Percentiles rank a stretch among this genome's conserved stretches.
phyloP scores from a whole-genome alignment of 2,888 invertebrate genomes.

The Erynnis tages region DNA sequence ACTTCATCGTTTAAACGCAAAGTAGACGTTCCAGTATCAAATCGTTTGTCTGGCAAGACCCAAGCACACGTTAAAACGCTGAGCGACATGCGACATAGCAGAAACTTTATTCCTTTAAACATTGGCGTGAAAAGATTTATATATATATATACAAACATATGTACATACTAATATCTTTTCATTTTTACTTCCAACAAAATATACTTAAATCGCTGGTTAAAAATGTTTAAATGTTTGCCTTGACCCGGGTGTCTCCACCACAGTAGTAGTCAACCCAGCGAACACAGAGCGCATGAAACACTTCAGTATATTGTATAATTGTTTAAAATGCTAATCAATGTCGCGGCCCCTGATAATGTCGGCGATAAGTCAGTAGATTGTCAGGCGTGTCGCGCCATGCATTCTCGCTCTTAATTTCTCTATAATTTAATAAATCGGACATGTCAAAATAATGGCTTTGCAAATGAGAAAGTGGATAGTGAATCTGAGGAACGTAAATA shows the following conservation, averaged over 20 bases:
- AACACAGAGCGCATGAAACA: constrained; percentile 40
- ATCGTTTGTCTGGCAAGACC: no score
- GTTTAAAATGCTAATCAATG: constrained; percentile 64
- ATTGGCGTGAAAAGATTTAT: no score
- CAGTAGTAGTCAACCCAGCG: no score
- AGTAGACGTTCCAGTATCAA: no score
- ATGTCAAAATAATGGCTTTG: constrained; percentile 53
- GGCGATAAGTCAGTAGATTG: constrained; percentile 59
- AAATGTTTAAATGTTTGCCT: constrained; percentile 26
- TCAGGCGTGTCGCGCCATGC: constrained; percentile 36
- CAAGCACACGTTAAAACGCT: no score
- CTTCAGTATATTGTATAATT: constrained; percentile 48
- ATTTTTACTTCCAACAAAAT: no score
- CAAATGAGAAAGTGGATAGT: constrained; percentile 58
- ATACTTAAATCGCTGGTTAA: neutral
- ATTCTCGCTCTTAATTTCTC: constrained; percentile 13
- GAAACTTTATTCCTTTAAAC: no score
- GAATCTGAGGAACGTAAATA: constrained; percentile 53
- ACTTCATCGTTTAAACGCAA: no score
- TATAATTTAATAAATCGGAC: constrained; percentile 10
- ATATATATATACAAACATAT: no score
- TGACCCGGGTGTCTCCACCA: constrained; percentile 48
- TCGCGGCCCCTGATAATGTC: constrained; percentile 55
- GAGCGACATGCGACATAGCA: no score
- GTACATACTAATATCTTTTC: no score